Evolutionary conservation across 2,888 invertebrate genomes (phyloP), one percentile per base, ranked within the genome.

Genomic region (Clanis bilineata): DNA sequence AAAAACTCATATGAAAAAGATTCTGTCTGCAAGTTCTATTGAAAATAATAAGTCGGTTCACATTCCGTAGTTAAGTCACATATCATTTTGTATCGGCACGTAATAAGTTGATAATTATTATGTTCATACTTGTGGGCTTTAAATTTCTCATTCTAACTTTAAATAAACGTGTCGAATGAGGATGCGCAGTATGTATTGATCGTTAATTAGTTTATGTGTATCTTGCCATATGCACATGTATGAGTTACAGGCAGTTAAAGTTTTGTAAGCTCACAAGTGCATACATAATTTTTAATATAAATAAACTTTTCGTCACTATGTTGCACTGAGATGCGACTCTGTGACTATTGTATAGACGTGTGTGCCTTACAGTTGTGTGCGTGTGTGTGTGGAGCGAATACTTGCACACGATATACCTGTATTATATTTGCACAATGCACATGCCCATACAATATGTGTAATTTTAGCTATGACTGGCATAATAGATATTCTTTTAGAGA

Each of bases 281-380:
- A 25, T 25, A 6, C 25, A 25, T 3, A 6, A 25, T 36, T 12
- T 36, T 7, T 36, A 36, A 1, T 10, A 36, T 36, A 41, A 41
- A 15, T 41, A 18, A 41, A 9, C 18, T 44, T 18, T 41, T 57
- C 57, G 25, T 32, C 43, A 44, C 23, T 23, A 12, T 23, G 22
- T 44, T 32, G 51, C 28, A n/a, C 45, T 23, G 45, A 6, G 28
- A 9, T 10, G 28, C 28, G 51, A 32, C 28, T 7, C 18, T 45
- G 22, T 36, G 36, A 32, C 6, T 47, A 59, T 51, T 62, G 60
- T 61, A 64, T 62, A 64, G 71, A 73, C 64, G 72, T 64, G 74
- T 76, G 81, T 81, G 81, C 81, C 81, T 81, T 81, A 81, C 73
- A 56, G 62, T 71, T 75, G 59, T 45, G 70, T 65, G 59, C 70